Evolutionary conservation across 2,113 vertebrate species (phyloP).

Genomic region (Panurus biarmicus): DNA sequence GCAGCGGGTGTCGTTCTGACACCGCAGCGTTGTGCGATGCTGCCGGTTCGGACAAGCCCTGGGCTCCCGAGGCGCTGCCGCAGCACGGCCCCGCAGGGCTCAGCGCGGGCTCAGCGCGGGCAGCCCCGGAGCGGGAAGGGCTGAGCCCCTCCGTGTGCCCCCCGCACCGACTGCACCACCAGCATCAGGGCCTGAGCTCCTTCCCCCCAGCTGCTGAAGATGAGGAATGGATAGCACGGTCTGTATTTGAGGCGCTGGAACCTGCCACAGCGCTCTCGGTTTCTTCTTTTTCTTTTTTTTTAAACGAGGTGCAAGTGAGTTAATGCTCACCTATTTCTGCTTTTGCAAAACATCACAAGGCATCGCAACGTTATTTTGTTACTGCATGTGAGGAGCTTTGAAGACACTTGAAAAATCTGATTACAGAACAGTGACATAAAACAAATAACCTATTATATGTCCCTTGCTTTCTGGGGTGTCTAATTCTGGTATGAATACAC

Average conservation of each 20-base stretch:
- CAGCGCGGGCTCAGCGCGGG: neutral
- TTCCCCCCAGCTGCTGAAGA: neutral
- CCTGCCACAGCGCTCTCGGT: neutral
- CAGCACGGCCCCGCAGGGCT: accelerated
- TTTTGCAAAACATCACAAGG: neutral
- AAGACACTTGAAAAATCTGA: neutral
- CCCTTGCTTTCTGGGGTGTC: neutral
- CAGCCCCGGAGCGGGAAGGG: no score
- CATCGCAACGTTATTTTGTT: neutral
- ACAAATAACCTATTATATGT: neutral
- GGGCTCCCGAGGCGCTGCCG: neutral
- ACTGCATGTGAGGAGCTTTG: neutral
- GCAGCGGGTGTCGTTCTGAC: accelerated
- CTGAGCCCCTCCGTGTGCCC: no score
- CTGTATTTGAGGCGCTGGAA: neutral
- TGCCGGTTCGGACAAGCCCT: neutral
- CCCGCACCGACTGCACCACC: no score
- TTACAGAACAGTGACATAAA: neutral
- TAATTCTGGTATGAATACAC: neutral
- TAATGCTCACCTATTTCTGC: neutral
- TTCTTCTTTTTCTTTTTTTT: neutral
- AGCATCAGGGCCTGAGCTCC: neutral
- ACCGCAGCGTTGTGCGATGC: neutral
- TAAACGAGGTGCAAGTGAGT: neutral
- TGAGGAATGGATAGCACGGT: neutral